A percentile compares a stretch with the other conserved stretches of the same genome.
Evolutionary conservation across 1,140 invertebrate species (phyloP).

Genomic region (Micrasema minimum): DNA sequence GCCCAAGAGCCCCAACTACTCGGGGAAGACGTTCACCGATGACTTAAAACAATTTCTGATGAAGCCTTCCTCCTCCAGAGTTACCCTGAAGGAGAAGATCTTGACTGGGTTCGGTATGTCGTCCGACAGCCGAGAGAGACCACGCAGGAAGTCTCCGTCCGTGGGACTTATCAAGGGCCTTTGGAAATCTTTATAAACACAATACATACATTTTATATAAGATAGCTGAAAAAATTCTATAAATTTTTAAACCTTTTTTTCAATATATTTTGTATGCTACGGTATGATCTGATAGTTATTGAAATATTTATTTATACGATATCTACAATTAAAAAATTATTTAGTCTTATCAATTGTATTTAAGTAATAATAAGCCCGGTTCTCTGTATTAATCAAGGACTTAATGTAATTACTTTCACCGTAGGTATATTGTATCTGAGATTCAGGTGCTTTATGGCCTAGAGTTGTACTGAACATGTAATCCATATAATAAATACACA

Average conservation of each 20-base stretch:
- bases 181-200: conserved; percentile 62
- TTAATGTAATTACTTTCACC: no score
- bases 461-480: no score
- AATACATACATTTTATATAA: no score
- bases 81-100: conserved; percentile 64
- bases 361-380: no score
- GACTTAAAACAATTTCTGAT: conserved; percentile 65
- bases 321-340: conserved; percentile 27
- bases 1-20: conserved; percentile 62
- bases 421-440: no score
- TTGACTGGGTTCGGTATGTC: conserved; percentile 57
- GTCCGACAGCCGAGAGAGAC: conserved; percentile 55
- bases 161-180: conserved; percentile 65
- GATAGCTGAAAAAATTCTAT: conserved; percentile 23
- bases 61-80: conserved; percentile 61
- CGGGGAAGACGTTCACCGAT: conserved; percentile 65
- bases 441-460: no score
- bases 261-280: conserved; percentile 43
- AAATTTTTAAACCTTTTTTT: conserved; percentile 46
- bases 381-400: no score
- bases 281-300: conserved; percentile 50
- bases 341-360: conserved; percentile 25
- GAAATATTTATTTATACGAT: conserved; percentile 43
- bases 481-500: no score
- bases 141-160: conserved; percentile 62